A percentile compares a stretch with the other conserved stretches of the same genome.
Evolutionary conservation across 2,888 invertebrate species (phyloP).

Genomic region (Agonopterix subpropinquella): DNA sequence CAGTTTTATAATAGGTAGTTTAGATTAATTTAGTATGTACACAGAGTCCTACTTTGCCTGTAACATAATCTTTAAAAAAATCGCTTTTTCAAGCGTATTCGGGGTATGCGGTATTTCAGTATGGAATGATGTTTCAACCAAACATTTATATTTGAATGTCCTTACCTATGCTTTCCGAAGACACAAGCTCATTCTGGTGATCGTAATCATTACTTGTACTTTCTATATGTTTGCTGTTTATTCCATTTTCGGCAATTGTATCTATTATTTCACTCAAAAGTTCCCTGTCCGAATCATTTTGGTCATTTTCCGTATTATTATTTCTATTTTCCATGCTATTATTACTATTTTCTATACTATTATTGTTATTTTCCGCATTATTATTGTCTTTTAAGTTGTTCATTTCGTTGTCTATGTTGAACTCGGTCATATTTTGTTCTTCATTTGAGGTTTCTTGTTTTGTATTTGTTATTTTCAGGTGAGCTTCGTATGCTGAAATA

Average conservation of each 20-base stretch:
- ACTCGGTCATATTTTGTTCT: slow-evolving; percentile 16
- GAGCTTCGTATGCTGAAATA: slow-evolving; percentile 52
- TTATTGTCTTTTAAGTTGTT: slow-evolving; percentile 14
- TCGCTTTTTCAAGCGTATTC: too few species aligned
- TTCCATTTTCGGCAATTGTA: slow-evolving; percentile 9
- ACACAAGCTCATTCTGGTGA: too few species aligned
- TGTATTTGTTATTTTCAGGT: slow-evolving; percentile 27
- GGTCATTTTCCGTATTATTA: slow-evolving; percentile 9
- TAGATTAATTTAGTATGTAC: too few species aligned
- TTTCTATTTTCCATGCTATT: slow-evolving; percentile 10
- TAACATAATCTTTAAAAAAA: too few species aligned
- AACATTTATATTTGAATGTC: too few species aligned
- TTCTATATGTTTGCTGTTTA: neutral
- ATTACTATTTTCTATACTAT: slow-evolving; percentile 8
- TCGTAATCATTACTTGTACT: too few species aligned
- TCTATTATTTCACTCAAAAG: slow-evolving; percentile 1
- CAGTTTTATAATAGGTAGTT: too few species aligned
- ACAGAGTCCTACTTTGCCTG: too few species aligned
- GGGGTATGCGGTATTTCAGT: too few species aligned
- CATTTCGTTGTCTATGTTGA: slow-evolving; percentile 24
- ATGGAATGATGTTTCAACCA: too few species aligned
- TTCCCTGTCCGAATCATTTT: neutral
- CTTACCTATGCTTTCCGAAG: too few species aligned
- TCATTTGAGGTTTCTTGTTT: slow-evolving; percentile 6
- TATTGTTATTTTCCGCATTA: slow-evolving; percentile 7